phyloP scores from a whole-genome alignment of 1,140 invertebrate genomes.

The Drosophila sp. region DNA sequence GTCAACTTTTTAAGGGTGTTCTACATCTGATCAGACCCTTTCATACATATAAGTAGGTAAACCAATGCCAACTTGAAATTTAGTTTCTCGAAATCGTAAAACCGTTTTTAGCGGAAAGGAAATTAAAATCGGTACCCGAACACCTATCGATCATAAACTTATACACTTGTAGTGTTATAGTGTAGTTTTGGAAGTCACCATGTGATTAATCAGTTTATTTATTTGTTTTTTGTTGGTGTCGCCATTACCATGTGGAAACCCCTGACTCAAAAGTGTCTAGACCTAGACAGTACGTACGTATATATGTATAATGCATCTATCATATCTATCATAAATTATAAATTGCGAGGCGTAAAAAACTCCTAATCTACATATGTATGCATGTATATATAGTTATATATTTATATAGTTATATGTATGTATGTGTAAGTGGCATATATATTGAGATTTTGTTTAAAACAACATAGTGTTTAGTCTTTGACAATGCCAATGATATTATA shows the following conservation, averaged over 20 bases:
- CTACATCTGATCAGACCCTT: too few species aligned
- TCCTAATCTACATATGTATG: slow-evolving; percentile 12
- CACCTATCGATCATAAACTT: background rate
- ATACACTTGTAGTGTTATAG: slow-evolving; percentile 9
- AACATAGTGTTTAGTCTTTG: slow-evolving; percentile 46
- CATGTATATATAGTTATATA: slow-evolving; percentile 1
- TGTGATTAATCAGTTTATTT: slow-evolving; percentile 7
- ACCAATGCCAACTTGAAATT: too few species aligned
- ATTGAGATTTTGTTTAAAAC: slow-evolving; percentile 37
- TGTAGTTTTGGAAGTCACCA: slow-evolving; percentile 12
- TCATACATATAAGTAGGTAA: too few species aligned
- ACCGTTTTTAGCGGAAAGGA: too few species aligned
- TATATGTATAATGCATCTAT: slow-evolving; percentile 4
- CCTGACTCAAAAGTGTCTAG: slow-evolving; percentile 9
- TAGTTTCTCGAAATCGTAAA: too few species aligned
- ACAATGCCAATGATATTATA: slow-evolving; percentile 20
- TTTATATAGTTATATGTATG: slow-evolving; percentile 4
- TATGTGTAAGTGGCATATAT: slow-evolving; percentile 8
- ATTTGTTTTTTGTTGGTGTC: slow-evolving; percentile 4
- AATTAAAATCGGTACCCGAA: background rate
- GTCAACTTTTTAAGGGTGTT: background rate
- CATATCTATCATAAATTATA: background rate
- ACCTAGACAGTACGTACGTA: background rate
- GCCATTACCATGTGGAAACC: slow-evolving; percentile 8
- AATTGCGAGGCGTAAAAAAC: slow-evolving; percentile 33